These are phyloP conservation scores for Pseudomyrmex dendroicus DNA, from an alignment of 1,140 invertebrate species.

Conservation along the genomic window DNA sequence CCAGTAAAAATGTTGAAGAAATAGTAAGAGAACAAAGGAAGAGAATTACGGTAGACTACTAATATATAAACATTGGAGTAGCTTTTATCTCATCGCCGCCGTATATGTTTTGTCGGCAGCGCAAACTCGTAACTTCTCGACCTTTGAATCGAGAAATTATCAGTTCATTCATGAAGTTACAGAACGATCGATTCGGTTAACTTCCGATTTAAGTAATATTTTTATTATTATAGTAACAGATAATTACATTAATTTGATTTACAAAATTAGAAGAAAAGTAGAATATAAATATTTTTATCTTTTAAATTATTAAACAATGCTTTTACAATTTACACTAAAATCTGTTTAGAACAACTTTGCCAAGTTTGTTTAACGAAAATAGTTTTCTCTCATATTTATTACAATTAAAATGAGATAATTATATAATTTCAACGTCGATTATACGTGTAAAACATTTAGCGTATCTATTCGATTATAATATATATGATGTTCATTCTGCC, in stretches of 20 bases:
- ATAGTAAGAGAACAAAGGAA: slow-evolving; percentile 20
- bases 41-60: slow-evolving; percentile 73
- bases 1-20: slow-evolving; percentile 27
- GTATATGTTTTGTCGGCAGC: slow-evolving; percentile 15
- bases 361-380: background rate
- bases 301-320: slow-evolving; percentile 14
- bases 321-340: slow-evolving; percentile 2
- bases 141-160: slow-evolving; percentile 39
- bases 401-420: background rate
- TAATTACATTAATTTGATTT: slow-evolving; percentile 4
- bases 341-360: background rate
- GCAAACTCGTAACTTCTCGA: slow-evolving; percentile 48
- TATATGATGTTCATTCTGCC: slow-evolving; percentile 16
- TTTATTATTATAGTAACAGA: background rate
- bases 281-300: background rate
- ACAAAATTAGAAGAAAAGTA: background rate
- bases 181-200: slow-evolving; percentile 34
- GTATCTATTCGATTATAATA: background rate
- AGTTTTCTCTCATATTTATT: slow-evolving; percentile 15
- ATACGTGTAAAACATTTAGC: slow-evolving; percentile 2
- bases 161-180: slow-evolving; percentile 70
- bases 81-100: slow-evolving; percentile 75
- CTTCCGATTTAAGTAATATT: background rate
- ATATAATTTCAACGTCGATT: background rate
- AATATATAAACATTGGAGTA: slow-evolving; percentile 78